Base-by-base conservation (phyloP, 92 coral and sea anemone species). In the Epizoanthus rinbou region DNA sequence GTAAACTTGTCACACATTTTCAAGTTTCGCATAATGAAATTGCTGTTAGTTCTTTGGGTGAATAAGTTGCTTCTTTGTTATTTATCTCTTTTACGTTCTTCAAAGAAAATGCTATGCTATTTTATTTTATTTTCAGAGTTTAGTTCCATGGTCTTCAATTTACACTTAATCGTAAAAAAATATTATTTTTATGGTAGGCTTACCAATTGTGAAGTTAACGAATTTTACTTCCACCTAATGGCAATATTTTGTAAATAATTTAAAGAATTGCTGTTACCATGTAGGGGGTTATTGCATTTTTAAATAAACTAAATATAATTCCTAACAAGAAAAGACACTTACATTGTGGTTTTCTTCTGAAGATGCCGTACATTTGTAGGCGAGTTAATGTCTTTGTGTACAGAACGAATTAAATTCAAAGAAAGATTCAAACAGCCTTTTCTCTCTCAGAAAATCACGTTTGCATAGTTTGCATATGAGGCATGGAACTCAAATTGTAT, bases 141-240 rank as follows among this genome's bases (percentile, higher is more conserved):
- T 69, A 56, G 28, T 39, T 52, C 21, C 75, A 22, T 71, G 56
- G 75, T 39, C 7, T 71, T 39, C 45, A 18, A 67, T n/a, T 31
- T 16, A 71, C 45, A 8, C 22, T 39, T 71, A 71, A 35, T 19
- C 28, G 8, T 71, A 41, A 71, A 41, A 71, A 45, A 71, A 11
- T 41, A 9, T 71, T n/a, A 39, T 71, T 43, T 71, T 71, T 71
- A 47, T 71, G 8, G 76, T 23, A 18, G n/a, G 28, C 57, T 43
- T 71, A 47, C 57, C 31, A 71, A 24, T 71, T 45, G 45, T 41
- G 23, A 71, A 41, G 6, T 41, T 19, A 24, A n/a, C 45, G 50
- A 71, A 19, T 17, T 6, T 18, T 67, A 37, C 17, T 11, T 67
- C 39, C 47, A 33, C 25, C 39, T 67, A 67, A 41, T 33, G 50